Conservation (phyloP, 2,797 vertebrate genomes). For the Gobionotothen gibberifrons region DNA sequence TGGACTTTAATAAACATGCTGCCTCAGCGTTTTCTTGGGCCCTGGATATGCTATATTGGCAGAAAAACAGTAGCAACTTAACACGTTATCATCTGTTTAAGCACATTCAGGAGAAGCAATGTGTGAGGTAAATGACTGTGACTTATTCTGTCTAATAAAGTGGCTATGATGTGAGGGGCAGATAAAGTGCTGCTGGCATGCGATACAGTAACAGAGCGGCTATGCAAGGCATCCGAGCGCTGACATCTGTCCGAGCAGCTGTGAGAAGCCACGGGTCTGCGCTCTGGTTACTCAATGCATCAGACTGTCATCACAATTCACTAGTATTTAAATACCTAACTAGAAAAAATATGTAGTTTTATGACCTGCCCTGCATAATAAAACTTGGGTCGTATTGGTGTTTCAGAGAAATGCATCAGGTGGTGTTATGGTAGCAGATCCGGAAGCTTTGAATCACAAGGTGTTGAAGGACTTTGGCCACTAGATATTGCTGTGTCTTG, state of each 20-base stretch:
- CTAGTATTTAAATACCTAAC: conserved; percentile 8
- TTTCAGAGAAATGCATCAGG: conserved; percentile 19
- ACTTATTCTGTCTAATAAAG: conserved; percentile 19
- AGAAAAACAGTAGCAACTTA: background rate
- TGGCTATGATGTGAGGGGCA: conserved; percentile 21
- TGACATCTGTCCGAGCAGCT: conserved; percentile 65
- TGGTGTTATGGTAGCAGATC: conserved; percentile 29
- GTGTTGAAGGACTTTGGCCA: conserved; percentile 80
- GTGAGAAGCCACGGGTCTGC: conserved; percentile 39
- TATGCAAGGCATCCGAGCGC: conserved; percentile 55
- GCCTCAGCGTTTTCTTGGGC: conserved; percentile 27
- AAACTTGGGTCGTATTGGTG: conserved; percentile 20
- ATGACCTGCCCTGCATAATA: background rate
- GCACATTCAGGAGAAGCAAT: conserved; percentile 2
- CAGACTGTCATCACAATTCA: conserved; percentile 20
- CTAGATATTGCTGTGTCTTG: conserved; percentile 64
- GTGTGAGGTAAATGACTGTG: conserved; percentile 18
- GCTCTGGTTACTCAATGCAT: conserved; percentile 30
- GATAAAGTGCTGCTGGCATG: conserved; percentile 43
- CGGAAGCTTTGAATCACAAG: conserved; percentile 70
- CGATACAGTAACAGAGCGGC: conserved; percentile 40
- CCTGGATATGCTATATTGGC: background rate
- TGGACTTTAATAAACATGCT: conserved; percentile 29
- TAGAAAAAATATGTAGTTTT: background rate
- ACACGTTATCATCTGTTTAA: conserved; percentile 32